phyloP scores from a whole-genome alignment of 2,113 vertebrate species.

The Rhea pennata region DNA sequence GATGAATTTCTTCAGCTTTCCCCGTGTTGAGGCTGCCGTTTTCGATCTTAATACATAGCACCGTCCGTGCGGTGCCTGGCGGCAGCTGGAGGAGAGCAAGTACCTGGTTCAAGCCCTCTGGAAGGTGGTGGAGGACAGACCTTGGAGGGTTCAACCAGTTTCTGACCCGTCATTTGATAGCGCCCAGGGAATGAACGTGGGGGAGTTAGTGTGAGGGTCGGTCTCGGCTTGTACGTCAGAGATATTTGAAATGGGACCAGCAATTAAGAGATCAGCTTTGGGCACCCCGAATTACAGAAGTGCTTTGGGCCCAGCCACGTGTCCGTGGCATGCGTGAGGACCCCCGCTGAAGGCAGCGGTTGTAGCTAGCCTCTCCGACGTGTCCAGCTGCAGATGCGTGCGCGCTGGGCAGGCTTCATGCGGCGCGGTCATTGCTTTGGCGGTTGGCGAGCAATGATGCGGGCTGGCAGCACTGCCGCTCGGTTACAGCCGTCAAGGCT shows the following conservation, averaged over 20 bases:
- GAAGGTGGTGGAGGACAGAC: background rate
- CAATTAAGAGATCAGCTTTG: background rate
- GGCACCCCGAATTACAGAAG: background rate
- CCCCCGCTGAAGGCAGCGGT: background rate
- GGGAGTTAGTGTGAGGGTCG: background rate
- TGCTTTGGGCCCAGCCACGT: background rate
- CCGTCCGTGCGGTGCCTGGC: background rate
- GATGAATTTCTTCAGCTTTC: background rate
- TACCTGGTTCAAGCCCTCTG: background rate
- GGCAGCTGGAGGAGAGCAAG: background rate
- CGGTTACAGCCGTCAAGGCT: background rate
- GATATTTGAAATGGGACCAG: background rate
- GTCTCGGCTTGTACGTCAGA: background rate
- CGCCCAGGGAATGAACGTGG: no score
- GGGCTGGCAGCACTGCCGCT: background rate
- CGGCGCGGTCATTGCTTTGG: background rate
- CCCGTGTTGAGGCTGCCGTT: fast-evolving
- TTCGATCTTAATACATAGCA: background rate
- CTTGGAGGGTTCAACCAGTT: background rate
- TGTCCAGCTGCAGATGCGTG: background rate
- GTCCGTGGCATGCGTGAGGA: background rate
- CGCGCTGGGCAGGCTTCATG: background rate
- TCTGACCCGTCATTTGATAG: background rate
- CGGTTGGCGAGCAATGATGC: background rate
- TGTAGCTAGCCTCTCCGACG: no score